Evolutionary conservation across 2,888 invertebrate species (phyloP).

Genomic region (Hirudinaria manillensis): DNA sequence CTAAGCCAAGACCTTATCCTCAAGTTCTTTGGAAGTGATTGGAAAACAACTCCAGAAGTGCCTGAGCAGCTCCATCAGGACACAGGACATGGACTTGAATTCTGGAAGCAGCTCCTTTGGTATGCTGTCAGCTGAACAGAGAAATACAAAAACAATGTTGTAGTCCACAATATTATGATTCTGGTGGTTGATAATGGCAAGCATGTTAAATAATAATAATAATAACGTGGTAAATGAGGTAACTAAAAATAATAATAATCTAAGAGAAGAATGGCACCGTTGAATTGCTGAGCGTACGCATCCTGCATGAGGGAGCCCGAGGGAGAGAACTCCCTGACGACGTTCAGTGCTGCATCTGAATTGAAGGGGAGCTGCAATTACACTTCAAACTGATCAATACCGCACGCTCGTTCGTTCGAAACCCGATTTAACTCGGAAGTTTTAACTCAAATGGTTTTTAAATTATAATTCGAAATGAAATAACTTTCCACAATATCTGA

Average conservation of each 20-base stretch:
- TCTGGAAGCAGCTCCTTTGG: conserved; percentile 68
- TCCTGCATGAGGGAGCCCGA: conserved; percentile 85
- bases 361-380: not conserved
- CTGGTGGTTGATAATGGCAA: not conserved
- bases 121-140: conserved; percentile 61
- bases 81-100: conserved; percentile 75
- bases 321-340: conserved; percentile 79
- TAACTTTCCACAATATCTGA: too few relatives aligned
- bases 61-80: conserved; percentile 77
- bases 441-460: too few relatives aligned
- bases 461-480: too few relatives aligned
- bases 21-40: conserved; percentile 67
- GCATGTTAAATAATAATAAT: not conserved
- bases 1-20: conserved; percentile 60
- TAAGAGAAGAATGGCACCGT: not conserved
- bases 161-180: not conserved
- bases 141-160: not conserved
- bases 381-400: not conserved
- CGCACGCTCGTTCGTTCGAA: not conserved
- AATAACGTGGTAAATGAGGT: not conserved
- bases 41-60: conserved; percentile 93
- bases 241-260: not conserved
- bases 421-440: too few relatives aligned
- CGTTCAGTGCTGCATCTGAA: conserved; percentile 69
- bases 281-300: conserved; percentile 56